These are phyloP conservation scores for Rhabdomys pumilio DNA, from an alignment of 2,797 vertebrate genomes.

Conservation along the genomic window DNA sequence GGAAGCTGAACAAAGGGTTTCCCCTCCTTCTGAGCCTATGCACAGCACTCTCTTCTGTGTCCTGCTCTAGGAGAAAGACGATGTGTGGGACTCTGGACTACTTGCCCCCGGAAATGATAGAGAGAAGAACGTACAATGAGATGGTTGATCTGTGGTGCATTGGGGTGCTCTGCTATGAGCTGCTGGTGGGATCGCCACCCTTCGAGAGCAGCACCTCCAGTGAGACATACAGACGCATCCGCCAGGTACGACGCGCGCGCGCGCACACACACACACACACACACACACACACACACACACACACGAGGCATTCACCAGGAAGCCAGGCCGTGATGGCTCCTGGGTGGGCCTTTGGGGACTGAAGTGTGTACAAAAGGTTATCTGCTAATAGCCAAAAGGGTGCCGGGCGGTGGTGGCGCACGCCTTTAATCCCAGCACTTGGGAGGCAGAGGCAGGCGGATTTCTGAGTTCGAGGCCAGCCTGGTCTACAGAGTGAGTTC, in stretches of 20 bases:
- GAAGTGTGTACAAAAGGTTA: background rate
- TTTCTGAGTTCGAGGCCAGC: too few species aligned
- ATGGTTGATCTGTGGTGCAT: conserved; percentile 95
- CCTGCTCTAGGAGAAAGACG: conserved; percentile 91
- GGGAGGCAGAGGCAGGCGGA: too few species aligned
- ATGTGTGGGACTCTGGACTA: conserved; percentile 96
- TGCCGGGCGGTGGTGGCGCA: too few species aligned
- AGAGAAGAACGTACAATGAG: conserved; percentile 93
- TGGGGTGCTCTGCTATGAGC: conserved; percentile 94
- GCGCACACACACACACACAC: too few species aligned
- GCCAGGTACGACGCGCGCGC: too few species aligned
- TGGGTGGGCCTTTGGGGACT: background rate
- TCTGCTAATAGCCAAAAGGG: background rate
- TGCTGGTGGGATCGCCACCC: conserved; percentile 93
- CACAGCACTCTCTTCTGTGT: background rate
- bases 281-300: background rate
- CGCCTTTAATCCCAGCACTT: too few species aligned
- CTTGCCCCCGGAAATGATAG: conserved; percentile 94
- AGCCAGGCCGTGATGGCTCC: too few species aligned
- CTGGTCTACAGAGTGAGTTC: too few species aligned
- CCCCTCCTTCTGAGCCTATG: background rate
- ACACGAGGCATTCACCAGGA: accelerated
- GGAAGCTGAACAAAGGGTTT: background rate
- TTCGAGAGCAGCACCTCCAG: conserved; percentile 92
- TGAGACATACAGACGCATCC: conserved; percentile 93